These are phyloP conservation scores for Thelaira solivaga DNA, from an alignment of 2,888 invertebrate species.

Conservation along the genomic window DNA sequence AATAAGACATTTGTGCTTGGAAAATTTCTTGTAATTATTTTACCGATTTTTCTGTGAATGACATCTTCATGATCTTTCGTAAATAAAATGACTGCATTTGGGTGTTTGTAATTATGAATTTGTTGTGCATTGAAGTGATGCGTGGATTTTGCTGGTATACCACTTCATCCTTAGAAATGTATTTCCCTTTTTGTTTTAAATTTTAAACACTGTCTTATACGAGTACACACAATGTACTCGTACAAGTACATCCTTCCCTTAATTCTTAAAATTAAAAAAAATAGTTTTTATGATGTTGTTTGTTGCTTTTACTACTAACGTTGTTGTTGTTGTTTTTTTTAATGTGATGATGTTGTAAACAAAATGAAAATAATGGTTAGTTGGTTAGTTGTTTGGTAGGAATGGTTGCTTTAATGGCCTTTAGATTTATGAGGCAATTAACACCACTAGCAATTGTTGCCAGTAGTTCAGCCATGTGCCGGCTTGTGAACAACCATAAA, in stretches of 20 bases:
- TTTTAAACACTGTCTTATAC: slow-evolving; percentile 10
- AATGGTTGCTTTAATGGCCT: slow-evolving; percentile 49
- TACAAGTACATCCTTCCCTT: not conserved
- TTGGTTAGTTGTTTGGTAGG: slow-evolving; percentile 49
- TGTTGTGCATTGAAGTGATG: too few relatives aligned
- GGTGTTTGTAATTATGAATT: too few relatives aligned
- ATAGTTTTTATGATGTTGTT: not conserved
- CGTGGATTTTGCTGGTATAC: too few relatives aligned
- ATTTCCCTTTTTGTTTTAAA: not conserved
- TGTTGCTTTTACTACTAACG: too few relatives aligned
- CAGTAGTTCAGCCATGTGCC: slow-evolving; percentile 41
- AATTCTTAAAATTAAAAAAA: slow-evolving; percentile 1
- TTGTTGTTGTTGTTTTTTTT: too few relatives aligned
- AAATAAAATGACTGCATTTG: too few relatives aligned
- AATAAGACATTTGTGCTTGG: too few relatives aligned
- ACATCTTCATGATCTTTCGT: too few relatives aligned
- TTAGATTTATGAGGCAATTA: slow-evolving; percentile 60
- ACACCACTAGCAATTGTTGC: slow-evolving; percentile 47
- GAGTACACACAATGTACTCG: too few relatives aligned
- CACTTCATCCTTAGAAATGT: not conserved
- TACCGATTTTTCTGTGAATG: too few relatives aligned
- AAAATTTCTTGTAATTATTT: too few relatives aligned
- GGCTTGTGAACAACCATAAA: slow-evolving; percentile 28
- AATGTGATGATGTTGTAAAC: slow-evolving; percentile 13
- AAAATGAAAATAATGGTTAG: not conserved